Evolutionary conservation across 2,113 vertebrate genomes (phyloP).

Genomic region (Daphoenositta chrysoptera): DNA sequence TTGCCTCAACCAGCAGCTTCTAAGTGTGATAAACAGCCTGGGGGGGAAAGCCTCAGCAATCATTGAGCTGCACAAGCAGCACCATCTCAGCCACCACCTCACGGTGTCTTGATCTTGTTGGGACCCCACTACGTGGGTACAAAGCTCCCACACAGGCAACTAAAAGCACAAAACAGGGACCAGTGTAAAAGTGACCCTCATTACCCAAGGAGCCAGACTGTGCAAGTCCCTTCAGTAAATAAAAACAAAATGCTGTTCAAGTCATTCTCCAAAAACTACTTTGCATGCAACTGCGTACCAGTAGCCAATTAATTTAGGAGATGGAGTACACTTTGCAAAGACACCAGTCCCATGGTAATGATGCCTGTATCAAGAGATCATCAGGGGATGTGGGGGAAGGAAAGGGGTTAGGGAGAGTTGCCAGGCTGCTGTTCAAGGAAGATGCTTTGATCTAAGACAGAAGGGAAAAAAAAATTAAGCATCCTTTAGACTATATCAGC

Average conservation of each 20-base stretch:
- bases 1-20: not conserved
- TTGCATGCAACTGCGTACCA: not conserved
- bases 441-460: conserved; percentile 30
- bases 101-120: not conserved
- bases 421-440: not conserved
- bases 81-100: not conserved
- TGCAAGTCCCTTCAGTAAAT: not conserved
- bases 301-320: not conserved
- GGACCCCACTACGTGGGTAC: not conserved
- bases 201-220: not conserved
- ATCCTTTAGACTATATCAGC: not conserved
- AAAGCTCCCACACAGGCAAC: not conserved
- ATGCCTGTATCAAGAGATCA: not conserved
- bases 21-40: not conserved
- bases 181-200: not conserved
- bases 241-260: not conserved
- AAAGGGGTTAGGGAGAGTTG: not conserved
- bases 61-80: not conserved
- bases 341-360: not conserved
- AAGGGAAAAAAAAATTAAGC: not conserved
- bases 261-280: not conserved
- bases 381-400: not conserved
- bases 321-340: not conserved
- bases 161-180: not conserved
- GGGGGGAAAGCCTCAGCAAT: not conserved